Evolutionary conservation across 2,888 invertebrate genomes (phyloP).

Genomic region (Escarpia spicata): DNA sequence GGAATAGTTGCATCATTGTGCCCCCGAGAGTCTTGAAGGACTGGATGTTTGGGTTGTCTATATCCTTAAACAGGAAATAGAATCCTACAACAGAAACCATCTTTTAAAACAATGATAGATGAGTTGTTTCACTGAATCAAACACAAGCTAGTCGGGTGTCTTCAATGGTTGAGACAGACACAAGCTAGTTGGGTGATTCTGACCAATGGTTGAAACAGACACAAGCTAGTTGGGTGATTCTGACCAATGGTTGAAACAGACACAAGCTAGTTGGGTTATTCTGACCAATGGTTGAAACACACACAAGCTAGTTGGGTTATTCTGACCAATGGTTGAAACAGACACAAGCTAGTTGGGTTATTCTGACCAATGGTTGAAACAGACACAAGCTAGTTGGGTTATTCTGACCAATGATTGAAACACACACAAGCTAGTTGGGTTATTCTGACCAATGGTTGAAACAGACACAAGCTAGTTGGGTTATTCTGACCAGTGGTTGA

Average conservation of each 20-base stretch:
- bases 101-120: background rate
- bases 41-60: slow-evolving; percentile 72
- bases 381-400: slow-evolving; percentile 41
- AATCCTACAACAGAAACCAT: slow-evolving; percentile 64
- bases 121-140: slow-evolving; percentile 29
- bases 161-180: slow-evolving; percentile 31
- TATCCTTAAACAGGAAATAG: slow-evolving; percentile 85
- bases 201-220: slow-evolving; percentile 25
- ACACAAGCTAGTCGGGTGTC: background rate
- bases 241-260: slow-evolving; percentile 29
- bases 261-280: background rate
- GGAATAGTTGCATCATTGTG: slow-evolving; percentile 98
- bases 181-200: slow-evolving; percentile 42
- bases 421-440: background rate
- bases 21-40: slow-evolving; percentile 82
- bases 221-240: slow-evolving; percentile 41
- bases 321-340: slow-evolving; percentile 29
- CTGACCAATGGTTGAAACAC: slow-evolving; percentile 30
- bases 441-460: slow-evolving; percentile 31
- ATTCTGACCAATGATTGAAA: slow-evolving; percentile 29
- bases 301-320: slow-evolving; percentile 41
- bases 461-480: slow-evolving; percentile 42
- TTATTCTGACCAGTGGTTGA: slow-evolving; percentile 21
- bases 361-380: slow-evolving; percentile 28
- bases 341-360: background rate